Conservation (phyloP, 1,140 invertebrate species). For the Leptopilina boulardi region DNA sequence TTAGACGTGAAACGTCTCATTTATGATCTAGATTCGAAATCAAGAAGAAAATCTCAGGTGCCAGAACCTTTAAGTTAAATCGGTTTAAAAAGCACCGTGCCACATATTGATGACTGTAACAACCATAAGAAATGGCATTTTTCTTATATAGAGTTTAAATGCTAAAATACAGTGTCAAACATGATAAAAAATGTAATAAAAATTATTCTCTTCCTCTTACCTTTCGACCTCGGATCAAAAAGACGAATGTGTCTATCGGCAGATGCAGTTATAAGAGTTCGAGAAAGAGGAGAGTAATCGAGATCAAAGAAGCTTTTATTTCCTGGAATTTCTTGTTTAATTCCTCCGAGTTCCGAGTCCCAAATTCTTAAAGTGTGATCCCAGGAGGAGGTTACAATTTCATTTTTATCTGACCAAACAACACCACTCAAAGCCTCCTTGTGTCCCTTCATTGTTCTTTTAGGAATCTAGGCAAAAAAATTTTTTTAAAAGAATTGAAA, state of each 20-base stretch:
- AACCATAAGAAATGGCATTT: constrained; percentile 21
- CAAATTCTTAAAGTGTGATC: constrained; percentile 97
- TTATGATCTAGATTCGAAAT: too few species aligned
- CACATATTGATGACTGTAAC: too few species aligned
- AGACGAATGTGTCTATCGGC: constrained; percentile 93
- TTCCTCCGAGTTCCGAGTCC: constrained; percentile 91
- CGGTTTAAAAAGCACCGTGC: too few species aligned
- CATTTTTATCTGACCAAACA: constrained; percentile 86
- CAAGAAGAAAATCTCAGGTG: too few species aligned
- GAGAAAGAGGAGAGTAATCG: constrained; percentile 87
- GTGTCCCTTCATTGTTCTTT: constrained; percentile 94
- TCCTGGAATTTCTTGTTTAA: constrained; percentile 88
- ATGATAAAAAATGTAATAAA: constrained; percentile 7
- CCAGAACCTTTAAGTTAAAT: too few species aligned
- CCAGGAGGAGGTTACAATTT: constrained; percentile 92
- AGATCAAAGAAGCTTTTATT: constrained; percentile 95
- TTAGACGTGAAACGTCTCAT: too few species aligned
- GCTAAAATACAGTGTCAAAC: neutral
- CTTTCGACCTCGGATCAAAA: constrained; percentile 93
- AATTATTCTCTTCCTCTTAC: constrained; percentile 74
- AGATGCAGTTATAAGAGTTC: constrained; percentile 88
- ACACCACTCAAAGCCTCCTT: constrained; percentile 91
- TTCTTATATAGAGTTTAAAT: constrained; percentile 10
- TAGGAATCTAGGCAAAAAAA: constrained; percentile 81
- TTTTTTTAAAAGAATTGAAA: constrained; percentile 10